Conservation (phyloP, 2,797 vertebrate species). For the Telmatherina bonti region DNA sequence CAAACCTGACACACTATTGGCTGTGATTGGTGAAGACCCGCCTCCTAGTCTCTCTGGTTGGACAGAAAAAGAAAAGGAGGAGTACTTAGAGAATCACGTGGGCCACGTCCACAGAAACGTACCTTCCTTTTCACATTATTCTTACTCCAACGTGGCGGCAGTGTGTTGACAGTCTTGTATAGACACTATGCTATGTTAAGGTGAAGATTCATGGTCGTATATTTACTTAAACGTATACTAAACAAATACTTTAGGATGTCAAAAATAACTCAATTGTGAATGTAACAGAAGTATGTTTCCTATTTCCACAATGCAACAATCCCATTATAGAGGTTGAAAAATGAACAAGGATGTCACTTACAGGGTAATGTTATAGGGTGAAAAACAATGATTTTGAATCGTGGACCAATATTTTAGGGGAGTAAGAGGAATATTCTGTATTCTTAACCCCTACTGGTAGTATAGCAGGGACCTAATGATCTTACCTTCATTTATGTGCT, state of each 20-base stretch:
- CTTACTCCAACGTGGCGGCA: constrained; percentile 64
- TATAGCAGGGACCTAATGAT: neutral
- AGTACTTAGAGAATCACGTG: constrained; percentile 20
- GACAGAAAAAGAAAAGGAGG: constrained; percentile 17
- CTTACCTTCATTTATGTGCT: neutral
- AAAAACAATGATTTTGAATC: neutral
- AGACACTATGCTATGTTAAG: no score
- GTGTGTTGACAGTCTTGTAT: no score
- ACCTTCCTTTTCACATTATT: neutral
- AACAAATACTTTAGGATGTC: no score
- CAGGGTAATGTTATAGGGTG: neutral
- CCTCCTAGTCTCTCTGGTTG: constrained; percentile 38
- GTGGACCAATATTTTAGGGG: neutral
- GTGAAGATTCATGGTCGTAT: no score
- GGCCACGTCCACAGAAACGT: constrained; percentile 10
- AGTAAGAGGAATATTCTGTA: neutral
- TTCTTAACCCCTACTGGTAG: neutral
- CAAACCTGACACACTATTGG: constrained; percentile 62
- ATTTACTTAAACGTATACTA: no score
- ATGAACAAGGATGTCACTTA: neutral
- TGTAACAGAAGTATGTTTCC: no score
- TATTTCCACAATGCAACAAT: no score
- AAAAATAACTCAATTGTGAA: no score
- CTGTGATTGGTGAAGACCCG: constrained; percentile 25
- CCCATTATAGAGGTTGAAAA: neutral